Conservation (phyloP, 2,113 vertebrate genomes). For the Podilymbus podiceps region DNA sequence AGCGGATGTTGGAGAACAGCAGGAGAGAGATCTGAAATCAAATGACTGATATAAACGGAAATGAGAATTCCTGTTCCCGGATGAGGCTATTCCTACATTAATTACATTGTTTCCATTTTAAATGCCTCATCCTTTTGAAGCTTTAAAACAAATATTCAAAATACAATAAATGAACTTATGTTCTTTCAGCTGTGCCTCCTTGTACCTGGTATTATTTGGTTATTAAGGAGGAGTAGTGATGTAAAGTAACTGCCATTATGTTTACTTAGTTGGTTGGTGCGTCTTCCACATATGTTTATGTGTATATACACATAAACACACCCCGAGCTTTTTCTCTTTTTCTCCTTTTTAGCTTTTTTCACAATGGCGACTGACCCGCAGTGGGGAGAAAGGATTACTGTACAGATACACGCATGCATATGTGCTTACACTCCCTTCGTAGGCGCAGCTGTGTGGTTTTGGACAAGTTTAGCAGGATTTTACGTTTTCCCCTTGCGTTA, state of each 20-base stretch:
- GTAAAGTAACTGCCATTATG: not conserved
- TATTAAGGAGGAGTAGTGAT: not conserved
- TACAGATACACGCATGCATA: accelerated
- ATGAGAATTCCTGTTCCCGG: not conserved
- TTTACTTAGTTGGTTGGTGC: not conserved
- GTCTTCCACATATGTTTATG: not conserved
- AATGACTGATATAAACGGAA: not conserved
- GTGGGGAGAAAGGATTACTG: not conserved
- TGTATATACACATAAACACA: too few relatives aligned
- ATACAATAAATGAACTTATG: not conserved
- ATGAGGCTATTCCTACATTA: not conserved
- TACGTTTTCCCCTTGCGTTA: not conserved
- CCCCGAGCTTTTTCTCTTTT: not conserved
- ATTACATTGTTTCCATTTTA: not conserved
- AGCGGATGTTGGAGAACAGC: not conserved
- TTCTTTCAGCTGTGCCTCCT: not conserved
- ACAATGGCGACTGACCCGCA: not conserved
- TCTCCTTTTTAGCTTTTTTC: not conserved
- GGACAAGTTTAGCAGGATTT: not conserved
- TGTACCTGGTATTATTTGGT: not conserved
- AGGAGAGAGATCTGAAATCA: not conserved
- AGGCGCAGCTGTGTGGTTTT: not conserved
- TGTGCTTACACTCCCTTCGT: not conserved
- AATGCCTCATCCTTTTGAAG: not conserved
- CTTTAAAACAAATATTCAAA: not conserved